Percentiles rank a stretch among this genome's conserved stretches.
These are phyloP conservation scores for Agrochola lychnidis DNA, from an alignment of 2,888 invertebrate genomes.

Conservation along the genomic window DNA sequence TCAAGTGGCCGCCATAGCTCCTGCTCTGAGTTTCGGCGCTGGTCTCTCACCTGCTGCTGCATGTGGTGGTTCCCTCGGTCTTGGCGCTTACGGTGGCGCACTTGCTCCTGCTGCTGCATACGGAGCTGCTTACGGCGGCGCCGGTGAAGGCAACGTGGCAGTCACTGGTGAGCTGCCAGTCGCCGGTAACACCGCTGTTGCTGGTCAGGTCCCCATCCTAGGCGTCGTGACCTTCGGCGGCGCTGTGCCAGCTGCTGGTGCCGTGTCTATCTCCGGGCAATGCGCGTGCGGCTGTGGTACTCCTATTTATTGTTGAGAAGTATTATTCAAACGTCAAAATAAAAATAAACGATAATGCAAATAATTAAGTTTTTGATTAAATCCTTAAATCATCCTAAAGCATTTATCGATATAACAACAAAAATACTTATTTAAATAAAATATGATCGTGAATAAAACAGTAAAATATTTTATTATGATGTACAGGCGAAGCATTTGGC, in stretches of 20 bases:
- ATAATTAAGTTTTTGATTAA: neutral
- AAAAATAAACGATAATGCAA: neutral
- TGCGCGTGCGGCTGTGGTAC: slow-evolving; percentile 25
- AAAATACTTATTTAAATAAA: too few species aligned
- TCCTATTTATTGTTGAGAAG: neutral
- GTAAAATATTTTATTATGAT: too few species aligned
- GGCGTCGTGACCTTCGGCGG: neutral
- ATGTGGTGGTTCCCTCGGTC: neutral
- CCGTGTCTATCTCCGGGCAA: slow-evolving; percentile 5
- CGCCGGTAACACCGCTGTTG: slow-evolving; percentile 1
- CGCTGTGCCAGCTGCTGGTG: slow-evolving; percentile 1
- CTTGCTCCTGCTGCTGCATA: neutral
- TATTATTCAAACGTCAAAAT: neutral
- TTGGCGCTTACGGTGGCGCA: neutral
- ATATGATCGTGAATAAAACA: too few species aligned
- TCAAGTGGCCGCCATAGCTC: neutral
- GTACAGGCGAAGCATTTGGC: too few species aligned
- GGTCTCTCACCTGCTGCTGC: neutral
- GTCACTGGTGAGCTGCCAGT: neutral
- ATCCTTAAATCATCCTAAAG: too few species aligned
- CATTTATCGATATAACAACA: too few species aligned
- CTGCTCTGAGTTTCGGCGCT: neutral
- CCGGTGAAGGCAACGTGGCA: slow-evolving; percentile 7
- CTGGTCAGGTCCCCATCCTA: neutral
- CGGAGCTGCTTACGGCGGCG: neutral